Percentiles rank a stretch among this genome's conserved stretches.
Conservation (phyloP, 2,113 vertebrate genomes). For the Odontesthes bonariensis region DNA sequence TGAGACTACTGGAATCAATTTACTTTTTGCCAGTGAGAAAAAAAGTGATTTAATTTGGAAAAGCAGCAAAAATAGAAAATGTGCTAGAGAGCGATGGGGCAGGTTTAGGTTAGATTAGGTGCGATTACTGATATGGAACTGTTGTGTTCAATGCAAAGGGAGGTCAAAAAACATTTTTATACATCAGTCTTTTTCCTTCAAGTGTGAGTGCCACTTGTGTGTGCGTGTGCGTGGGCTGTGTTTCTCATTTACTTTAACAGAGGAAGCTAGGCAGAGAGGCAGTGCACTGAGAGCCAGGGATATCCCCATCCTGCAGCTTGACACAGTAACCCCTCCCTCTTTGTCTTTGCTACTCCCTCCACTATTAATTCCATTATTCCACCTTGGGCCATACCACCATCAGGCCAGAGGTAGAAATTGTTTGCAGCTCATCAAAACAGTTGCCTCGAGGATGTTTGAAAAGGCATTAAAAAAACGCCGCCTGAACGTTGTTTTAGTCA, state of each 20-base stretch:
- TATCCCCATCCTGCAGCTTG: slow-evolving; percentile 69
- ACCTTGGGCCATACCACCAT: slow-evolving; percentile 46
- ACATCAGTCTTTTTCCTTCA: slow-evolving; percentile 7
- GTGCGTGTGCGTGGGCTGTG: slow-evolving; percentile 36
- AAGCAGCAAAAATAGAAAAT: slow-evolving; percentile 22
- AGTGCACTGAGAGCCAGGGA: slow-evolving; percentile 56
- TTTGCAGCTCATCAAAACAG: slow-evolving; percentile 17
- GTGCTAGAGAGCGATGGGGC: not conserved
- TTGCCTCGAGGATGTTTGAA: slow-evolving; percentile 30
- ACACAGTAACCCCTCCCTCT: slow-evolving; percentile 63
- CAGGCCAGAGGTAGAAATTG: slow-evolving; percentile 20
- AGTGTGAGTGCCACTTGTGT: slow-evolving; percentile 39
- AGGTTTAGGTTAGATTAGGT: not conserved
- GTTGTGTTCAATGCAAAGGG: not conserved
- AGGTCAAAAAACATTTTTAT: not conserved
- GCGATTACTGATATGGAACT: not conserved
- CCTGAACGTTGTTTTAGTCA: slow-evolving; percentile 12
- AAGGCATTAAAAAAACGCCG: slow-evolving; percentile 20
- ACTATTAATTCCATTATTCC: slow-evolving; percentile 51
- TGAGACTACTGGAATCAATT: slow-evolving; percentile 10
- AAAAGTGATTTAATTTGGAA: slow-evolving; percentile 24
- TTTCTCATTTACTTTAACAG: slow-evolving; percentile 61
- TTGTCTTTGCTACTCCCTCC: slow-evolving; percentile 40
- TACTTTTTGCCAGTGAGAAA: not conserved
- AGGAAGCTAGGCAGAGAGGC: slow-evolving; percentile 41